Evolutionary conservation across 1,140 invertebrate genomes (phyloP), one percentile per base, ranked within the genome.

Genomic region (Leptoteleia sp.): DNA sequence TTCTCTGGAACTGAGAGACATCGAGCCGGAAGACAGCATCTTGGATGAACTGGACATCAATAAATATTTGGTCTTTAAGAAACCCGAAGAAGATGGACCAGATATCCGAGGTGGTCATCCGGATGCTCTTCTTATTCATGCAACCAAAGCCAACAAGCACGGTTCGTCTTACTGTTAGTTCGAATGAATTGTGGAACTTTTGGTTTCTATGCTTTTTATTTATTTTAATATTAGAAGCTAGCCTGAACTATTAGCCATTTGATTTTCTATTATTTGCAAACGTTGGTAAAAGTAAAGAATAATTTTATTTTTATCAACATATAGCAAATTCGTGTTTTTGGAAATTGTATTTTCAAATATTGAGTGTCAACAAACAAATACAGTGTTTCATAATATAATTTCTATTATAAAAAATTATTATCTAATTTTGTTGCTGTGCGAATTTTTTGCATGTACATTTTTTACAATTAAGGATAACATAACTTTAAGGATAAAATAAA

Each of bases 51-150:
- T 96, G 11, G 95, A 97, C 80, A 95, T 97, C 9, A 92, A 90
- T 57, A 91, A 93, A 76, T 94, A 94, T 88, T 90, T 98, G 68
- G 91, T 96, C 17, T 90, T 94, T 37, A 95, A 95, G 83, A 94
- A 94, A 81, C 86, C 91, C 0, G 92, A 93, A 12, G 95, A 96
- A 84, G 95, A 97, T 65, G 94, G 95, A 4, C 95, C 96, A 0
- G 96, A 97, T 78, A 94, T 98, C 31, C 91, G 96, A 48, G 97
- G 97, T 5, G 97, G 97, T 27, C 92, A 95, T 78, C 93, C 96
- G 0, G 96, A 98, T 88, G 96, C 96, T 1, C 92, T 99, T 16
- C 93, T 99, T 62, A 95, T 98, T 57, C 95, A 97, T 84, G 97
- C 97, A 12, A 97, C 97, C 43, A 96, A 96, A 89, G 95, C 95